Conservation (phyloP, 2,113 vertebrate genomes). For the Tinamus guttatus region DNA sequence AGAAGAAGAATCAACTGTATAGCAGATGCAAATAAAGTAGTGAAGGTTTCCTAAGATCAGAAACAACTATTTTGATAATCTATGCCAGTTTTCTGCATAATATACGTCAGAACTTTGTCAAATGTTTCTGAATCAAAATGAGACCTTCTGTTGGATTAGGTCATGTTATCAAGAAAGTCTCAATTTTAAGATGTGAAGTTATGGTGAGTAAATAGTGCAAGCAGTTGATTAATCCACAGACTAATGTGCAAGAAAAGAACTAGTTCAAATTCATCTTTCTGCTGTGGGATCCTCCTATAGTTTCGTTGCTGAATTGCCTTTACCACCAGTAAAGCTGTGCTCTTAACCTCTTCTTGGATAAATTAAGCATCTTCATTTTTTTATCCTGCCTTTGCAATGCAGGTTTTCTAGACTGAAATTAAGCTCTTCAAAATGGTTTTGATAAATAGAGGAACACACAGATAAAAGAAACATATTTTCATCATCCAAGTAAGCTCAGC, state of each 20-base stretch:
- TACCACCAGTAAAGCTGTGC: neutral
- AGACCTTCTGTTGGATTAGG: neutral
- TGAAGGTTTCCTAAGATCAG: constrained; percentile 1
- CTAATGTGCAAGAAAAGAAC: neutral
- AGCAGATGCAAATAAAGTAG: neutral
- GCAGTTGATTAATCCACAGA: neutral
- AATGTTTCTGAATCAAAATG: neutral
- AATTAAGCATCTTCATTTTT: neutral
- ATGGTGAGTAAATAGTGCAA: neutral
- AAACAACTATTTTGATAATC: neutral
- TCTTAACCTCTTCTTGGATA: neutral
- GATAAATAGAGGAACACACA: neutral
- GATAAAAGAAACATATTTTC: neutral
- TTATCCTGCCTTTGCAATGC: neutral
- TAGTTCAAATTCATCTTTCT: neutral
- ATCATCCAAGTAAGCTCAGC: neutral
- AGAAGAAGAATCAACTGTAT: neutral
- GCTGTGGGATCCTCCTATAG: neutral
- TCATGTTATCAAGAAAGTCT: neutral
- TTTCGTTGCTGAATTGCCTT: neutral
- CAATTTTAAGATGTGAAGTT: neutral
- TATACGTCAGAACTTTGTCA: neutral
- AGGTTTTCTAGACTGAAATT: neutral
- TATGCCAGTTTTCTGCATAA: neutral
- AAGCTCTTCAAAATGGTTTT: neutral